Evolutionary conservation across 1,140 invertebrate species (phyloP), one percentile per base, ranked within the genome.

Genomic region (Mycetomoellerius zeteki): DNA sequence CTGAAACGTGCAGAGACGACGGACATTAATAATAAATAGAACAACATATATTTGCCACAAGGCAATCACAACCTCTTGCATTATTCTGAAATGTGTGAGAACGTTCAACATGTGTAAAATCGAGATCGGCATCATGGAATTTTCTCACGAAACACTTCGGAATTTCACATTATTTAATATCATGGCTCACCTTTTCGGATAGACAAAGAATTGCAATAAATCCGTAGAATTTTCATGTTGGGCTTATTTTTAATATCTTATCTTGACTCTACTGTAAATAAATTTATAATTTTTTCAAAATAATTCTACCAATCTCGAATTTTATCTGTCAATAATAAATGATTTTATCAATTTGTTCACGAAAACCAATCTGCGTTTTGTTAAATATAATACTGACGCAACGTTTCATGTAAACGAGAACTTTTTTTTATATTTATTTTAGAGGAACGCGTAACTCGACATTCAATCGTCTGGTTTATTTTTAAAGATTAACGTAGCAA

Each of bases 1-100:
- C 69, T 33, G 54, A 62, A 75, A 82, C 24, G 37, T 21, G 33
- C 67, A 12, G 47, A 8, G 43, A 50, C 37, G 27, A n/a, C 14
- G 27, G 80, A 19, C 56, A 84, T 75, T 67, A 82, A 82, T 82
- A 82, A 84, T 54, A 73, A 21, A 84, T 84, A 8, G 43, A 75
- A 30, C 47, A 54, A 54, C 21, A 12, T 65, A 14, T 8, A 10
- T 43, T 62, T 73, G 19, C 24, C 52, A 37, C 24, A 7, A 47
- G 30, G 65, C 64, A 30, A 14, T 71, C 19, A 24, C 62, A 16
- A 50, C 19, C 19, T 73, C 24, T 33, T 50, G 54, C 27, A 19
- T 58, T 84, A 52, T 67, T 80, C n/a, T 27, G 37, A 82, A 82
- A 82, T 30, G 24, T 14, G 54, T 47, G 56, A 81, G 21, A 47